Conservation (phyloP, 2,888 invertebrate species). For the Hyppa rectilinea region DNA sequence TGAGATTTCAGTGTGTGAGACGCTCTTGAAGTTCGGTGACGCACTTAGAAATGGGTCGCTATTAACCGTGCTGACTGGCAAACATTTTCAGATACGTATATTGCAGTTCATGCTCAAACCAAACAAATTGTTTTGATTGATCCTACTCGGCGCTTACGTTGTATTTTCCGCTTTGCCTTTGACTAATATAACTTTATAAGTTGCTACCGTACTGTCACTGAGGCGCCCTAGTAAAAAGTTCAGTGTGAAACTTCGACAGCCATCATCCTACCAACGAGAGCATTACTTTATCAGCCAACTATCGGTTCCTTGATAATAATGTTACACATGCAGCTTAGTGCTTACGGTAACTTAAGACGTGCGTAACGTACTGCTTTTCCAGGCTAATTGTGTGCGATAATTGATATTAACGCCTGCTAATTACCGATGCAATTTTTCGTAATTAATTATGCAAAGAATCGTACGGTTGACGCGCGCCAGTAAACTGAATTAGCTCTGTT, state of each 20-base stretch:
- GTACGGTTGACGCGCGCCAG: slow-evolving; percentile 33
- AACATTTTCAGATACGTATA: background rate
- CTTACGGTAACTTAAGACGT: slow-evolving; percentile 30
- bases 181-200: background rate
- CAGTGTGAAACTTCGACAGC: background rate
- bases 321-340: slow-evolving; percentile 16
- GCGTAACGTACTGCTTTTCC: slow-evolving; percentile 1
- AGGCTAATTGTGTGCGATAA: slow-evolving; percentile 39
- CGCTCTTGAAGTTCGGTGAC: background rate
- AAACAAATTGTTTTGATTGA: background rate
- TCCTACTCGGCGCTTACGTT: background rate
- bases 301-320: background rate
- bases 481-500: slow-evolving; percentile 9
- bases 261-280: background rate
- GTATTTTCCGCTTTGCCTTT: background rate
- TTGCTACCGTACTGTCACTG: too few species aligned
- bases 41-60: background rate
- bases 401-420: slow-evolving; percentile 49
- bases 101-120: background rate
- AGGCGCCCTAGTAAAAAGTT: background rate
- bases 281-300: background rate
- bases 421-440: slow-evolving; percentile 39
- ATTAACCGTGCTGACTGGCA: background rate
- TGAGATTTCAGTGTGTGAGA: background rate
- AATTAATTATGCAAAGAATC: slow-evolving; percentile 41